Evolutionary conservation across 2,888 invertebrate species (phyloP).

Genomic region (Drosophila mimetica): DNA sequence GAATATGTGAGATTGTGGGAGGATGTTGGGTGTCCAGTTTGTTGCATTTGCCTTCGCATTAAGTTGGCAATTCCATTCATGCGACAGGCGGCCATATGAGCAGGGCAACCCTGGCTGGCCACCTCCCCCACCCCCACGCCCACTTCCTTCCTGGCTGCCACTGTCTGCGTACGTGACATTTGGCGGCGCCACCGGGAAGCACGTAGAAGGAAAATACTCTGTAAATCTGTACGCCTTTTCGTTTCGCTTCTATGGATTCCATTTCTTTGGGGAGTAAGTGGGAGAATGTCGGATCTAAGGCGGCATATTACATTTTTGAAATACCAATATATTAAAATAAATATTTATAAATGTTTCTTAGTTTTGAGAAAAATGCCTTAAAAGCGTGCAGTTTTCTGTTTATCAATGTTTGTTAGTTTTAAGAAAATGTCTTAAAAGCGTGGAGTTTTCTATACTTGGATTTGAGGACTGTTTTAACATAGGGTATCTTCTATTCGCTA

Average conservation of each 20-base stretch:
- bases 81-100: slow-evolving; percentile 40
- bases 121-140: background rate
- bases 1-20: background rate
- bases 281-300: slow-evolving; percentile 4
- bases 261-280: background rate
- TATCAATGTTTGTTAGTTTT: background rate
- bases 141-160: slow-evolving; percentile 34
- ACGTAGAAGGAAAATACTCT: slow-evolving; percentile 73
- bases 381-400: no score
- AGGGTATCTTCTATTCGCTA: background rate
- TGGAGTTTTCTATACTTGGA: no score
- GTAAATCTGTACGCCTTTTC: slow-evolving; percentile 72
- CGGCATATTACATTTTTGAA: background rate
- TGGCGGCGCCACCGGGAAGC: slow-evolving; percentile 71
- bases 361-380: no score
- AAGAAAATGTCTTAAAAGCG: no score
- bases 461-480: no score
- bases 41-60: slow-evolving; percentile 66
- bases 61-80: slow-evolving; percentile 59
- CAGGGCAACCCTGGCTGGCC: slow-evolving; percentile 35
- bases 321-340: background rate
- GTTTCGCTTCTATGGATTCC: slow-evolving; percentile 2
- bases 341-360: background rate
- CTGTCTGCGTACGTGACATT: slow-evolving; percentile 75
- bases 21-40: slow-evolving; percentile 48